Percentiles rank a stretch among this genome's conserved stretches.
phyloP scores from a whole-genome alignment of 2,797 vertebrate genomes.

The Falco berigora region DNA sequence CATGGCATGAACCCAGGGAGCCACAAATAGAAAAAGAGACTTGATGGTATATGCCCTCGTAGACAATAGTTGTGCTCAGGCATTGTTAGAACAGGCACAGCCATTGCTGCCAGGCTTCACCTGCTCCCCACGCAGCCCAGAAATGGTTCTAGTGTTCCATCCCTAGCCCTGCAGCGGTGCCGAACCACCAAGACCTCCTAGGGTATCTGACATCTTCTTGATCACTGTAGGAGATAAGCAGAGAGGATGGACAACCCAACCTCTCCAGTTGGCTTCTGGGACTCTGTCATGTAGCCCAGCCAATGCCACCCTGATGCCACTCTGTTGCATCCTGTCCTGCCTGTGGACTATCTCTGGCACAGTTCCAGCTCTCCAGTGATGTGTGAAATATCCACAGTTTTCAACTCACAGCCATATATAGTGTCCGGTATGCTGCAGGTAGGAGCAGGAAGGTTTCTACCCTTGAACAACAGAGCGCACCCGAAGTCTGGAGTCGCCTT shows the following conservation, averaged over 20 bases:
- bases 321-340: neutral
- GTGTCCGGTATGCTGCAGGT: neutral
- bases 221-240: neutral
- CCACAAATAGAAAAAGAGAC: neutral
- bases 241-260: neutral
- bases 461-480: neutral
- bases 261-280: neutral
- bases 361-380: neutral
- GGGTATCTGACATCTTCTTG: neutral
- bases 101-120: neutral
- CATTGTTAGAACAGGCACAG: neutral
- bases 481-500: neutral
- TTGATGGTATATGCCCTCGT: neutral
- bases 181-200: neutral
- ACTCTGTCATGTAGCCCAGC: neutral
- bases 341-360: neutral
- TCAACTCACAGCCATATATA: neutral
- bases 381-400: neutral
- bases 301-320: neutral
- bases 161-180: neutral
- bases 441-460: neutral
- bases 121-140: neutral
- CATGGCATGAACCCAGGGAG: neutral
- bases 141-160: fast-evolving
- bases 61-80: neutral